These are phyloP conservation scores for Psephotus haematonotus DNA, from an alignment of 2,113 vertebrate genomes.

Conservation along the genomic window DNA sequence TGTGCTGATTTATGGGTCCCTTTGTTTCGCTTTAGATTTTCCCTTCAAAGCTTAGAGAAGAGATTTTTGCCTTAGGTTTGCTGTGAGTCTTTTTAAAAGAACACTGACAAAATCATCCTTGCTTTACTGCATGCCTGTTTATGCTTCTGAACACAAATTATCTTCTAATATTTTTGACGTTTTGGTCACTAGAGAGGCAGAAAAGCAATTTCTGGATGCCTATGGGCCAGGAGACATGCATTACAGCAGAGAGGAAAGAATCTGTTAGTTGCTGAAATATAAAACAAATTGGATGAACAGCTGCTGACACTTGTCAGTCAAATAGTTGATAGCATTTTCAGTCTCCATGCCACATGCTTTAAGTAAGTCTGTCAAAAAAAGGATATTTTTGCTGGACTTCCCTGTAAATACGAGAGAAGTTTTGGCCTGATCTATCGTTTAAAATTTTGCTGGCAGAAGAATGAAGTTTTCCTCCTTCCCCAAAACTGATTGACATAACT, in stretches of 20 bases:
- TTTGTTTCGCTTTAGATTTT: not conserved
- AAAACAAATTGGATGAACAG: conserved; percentile 75
- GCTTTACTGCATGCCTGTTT: conserved; percentile 34
- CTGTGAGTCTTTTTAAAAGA: conserved; percentile 23
- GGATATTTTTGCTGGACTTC: conserved; percentile 66
- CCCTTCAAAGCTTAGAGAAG: not conserved
- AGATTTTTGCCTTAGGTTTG: conserved; percentile 56
- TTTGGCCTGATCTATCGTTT: conserved; percentile 65
- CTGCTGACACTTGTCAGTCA: conserved; percentile 75
- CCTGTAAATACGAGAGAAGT: conserved; percentile 67
- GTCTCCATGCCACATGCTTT: conserved; percentile 70
- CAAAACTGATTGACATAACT: conserved; percentile 58
- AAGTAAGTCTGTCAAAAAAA: conserved; percentile 67
- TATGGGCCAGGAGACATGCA: conserved; percentile 51
- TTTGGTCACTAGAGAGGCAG: conserved; percentile 52
- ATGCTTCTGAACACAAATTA: conserved; percentile 48
- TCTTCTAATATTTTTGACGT: conserved; percentile 55
- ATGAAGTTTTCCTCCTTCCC: conserved; percentile 31
- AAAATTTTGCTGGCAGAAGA: conserved; percentile 65
- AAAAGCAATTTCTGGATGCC: conserved; percentile 59
- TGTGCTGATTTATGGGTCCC: not conserved
- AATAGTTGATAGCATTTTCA: conserved; percentile 73
- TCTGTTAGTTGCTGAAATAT: conserved; percentile 67
- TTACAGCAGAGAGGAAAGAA: conserved; percentile 63
- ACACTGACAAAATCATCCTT: conserved; percentile 39